A percentile compares a stretch with the other conserved stretches of the same genome.
Evolutionary conservation across 2,888 invertebrate genomes (phyloP).

Genomic region (Macrosoma leucophasiata): DNA sequence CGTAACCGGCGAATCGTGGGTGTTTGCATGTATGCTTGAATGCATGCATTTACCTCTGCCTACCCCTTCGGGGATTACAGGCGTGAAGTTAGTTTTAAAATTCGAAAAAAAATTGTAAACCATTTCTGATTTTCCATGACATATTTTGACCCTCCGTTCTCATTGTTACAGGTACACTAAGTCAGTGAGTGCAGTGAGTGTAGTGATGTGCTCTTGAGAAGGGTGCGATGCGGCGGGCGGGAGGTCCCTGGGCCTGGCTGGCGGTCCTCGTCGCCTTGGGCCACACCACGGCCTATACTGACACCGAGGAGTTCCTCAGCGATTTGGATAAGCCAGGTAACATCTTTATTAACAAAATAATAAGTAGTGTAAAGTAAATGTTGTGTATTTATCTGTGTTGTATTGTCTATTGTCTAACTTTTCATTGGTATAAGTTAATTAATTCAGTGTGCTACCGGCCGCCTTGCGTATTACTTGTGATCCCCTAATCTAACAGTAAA

Average conservation of each 20-base stretch:
- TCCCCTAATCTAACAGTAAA: too few relatives aligned
- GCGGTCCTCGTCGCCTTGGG: slow-evolving; percentile 61
- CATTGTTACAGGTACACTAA: slow-evolving; percentile 31
- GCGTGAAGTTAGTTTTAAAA: slow-evolving; percentile 4
- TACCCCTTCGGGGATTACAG: neutral
- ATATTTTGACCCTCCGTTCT: neutral
- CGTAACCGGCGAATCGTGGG: neutral
- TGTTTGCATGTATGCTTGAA: neutral
- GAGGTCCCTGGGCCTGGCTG: slow-evolving; percentile 56
- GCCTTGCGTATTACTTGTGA: too few relatives aligned
- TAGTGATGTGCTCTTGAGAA: slow-evolving; percentile 43
- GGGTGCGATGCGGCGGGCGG: slow-evolving; percentile 29
- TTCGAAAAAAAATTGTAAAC: too few relatives aligned
- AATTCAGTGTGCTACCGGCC: too few relatives aligned
- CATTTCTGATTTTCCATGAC: too few relatives aligned
- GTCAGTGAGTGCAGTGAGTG: slow-evolving; percentile 38
- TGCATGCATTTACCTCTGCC: neutral
- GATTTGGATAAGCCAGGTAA: slow-evolving; percentile 79
- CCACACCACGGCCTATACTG: slow-evolving; percentile 66
- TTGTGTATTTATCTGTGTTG: too few relatives aligned
- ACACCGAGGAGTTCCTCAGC: slow-evolving; percentile 75
- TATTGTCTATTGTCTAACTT: too few relatives aligned
- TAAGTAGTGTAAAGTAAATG: too few relatives aligned
- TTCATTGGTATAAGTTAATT: too few relatives aligned
- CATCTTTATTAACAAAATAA: too few relatives aligned